Evolutionary conservation across 2,888 invertebrate species (phyloP).

Genomic region (Acleris emargana): DNA sequence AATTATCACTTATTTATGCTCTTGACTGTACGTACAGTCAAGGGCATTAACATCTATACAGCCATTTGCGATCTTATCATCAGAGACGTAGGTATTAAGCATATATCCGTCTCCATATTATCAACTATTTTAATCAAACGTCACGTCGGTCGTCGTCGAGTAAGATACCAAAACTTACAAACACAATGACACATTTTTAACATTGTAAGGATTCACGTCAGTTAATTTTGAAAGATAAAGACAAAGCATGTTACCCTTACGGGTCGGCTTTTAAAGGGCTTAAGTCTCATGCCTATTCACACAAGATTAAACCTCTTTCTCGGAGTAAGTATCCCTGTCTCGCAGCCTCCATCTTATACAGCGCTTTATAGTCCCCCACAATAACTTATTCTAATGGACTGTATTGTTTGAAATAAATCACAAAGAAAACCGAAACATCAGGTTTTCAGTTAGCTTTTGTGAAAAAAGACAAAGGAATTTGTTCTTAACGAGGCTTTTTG

Average conservation of each 20-base stretch:
- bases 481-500: conserved; percentile 27
- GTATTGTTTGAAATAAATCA: conserved; percentile 32
- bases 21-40: no score
- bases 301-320: background rate
- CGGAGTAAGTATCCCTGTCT: background rate
- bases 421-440: conserved; percentile 37
- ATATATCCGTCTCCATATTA: no score
- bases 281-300: background rate
- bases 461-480: conserved; percentile 29
- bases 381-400: conserved; percentile 32
- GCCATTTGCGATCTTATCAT: no score
- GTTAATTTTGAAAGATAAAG: background rate
- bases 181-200: no score
- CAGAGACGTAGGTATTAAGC: no score
- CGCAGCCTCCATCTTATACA: background rate
- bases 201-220: no score
- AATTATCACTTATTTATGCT: no score
- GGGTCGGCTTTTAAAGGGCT: background rate
- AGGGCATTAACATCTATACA: no score
- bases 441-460: conserved; percentile 29
- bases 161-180: no score
- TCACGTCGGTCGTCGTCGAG: no score
- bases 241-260: no score
- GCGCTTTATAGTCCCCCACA: conserved; percentile 19
- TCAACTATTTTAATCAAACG: no score